Base-by-base conservation (phyloP, 1,140 invertebrate species). In the Formica selysi region DNA sequence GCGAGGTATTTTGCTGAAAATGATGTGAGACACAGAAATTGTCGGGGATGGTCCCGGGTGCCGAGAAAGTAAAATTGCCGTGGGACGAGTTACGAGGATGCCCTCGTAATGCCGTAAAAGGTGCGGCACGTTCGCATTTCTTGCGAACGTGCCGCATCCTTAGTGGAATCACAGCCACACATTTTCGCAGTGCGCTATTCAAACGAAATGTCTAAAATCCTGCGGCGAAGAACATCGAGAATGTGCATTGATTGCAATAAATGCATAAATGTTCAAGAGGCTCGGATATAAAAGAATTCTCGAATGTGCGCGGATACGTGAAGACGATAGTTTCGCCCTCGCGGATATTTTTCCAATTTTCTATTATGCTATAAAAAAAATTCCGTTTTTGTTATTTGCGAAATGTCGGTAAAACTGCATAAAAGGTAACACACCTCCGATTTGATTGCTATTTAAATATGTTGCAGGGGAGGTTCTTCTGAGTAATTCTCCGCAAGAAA, bases 51-150 rank as follows among this genome's bases (percentile, higher is more conserved):
- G 44, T 44, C 13, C 16, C 6, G 74, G 22, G 32, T 38, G 62
- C 29, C 41, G 54, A 16, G 62, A 44, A 19, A 22, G 13, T 51
- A 80, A 89, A 89, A 90, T 90, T 89, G 67, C n/a, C 68, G 57
- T 16, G 74, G 59, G 68, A 84, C 70, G 73, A 89, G 81, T 89
- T 89, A 86, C 13, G 84, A 86, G 36, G 22, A 26, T 61, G 48
- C 26, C 19, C 13, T 79, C 64, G 41, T 48, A 26, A 68, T 36
- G 64, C 38, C n/a, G 59, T 65, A 36, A 80, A 62, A 80, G 36
- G 22, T 71, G 22, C 44, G 51, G 67, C 68, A 74, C 76, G 44
- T 67, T 86, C 36, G 38, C 19, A 61, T 44, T n/a, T 54, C 29
- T 54, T 29, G 68, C 38, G 68, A 74, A 83, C 54, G 54, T 81